These are phyloP conservation scores for Hucho hucho DNA, from an alignment of 2,113 vertebrate genomes.

Conservation along the genomic window DNA sequence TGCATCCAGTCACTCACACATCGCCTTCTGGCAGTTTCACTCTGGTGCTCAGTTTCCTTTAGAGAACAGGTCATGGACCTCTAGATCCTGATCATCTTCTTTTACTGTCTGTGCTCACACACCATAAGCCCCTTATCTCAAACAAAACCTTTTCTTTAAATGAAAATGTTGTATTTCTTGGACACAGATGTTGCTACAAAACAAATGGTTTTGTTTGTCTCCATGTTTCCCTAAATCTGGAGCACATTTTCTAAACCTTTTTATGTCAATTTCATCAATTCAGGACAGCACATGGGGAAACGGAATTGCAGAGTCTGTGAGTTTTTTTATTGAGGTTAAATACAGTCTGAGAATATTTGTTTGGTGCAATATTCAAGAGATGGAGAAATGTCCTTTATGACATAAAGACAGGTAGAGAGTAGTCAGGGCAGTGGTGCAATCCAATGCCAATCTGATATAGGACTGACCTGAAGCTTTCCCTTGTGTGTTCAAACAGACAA, in stretches of 20 bases:
- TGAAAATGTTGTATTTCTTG: background rate
- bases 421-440: no score
- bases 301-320: no score
- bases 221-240: background rate
- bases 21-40: background rate
- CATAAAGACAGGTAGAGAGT: no score
- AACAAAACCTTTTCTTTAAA: background rate
- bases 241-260: background rate
- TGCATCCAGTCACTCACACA: slow-evolving; percentile 3
- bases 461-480: no score
- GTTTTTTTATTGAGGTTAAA: no score
- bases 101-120: background rate
- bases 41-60: background rate
- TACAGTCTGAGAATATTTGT: no score
- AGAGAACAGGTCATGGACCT: background rate
- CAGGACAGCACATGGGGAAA: background rate
- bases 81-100: background rate
- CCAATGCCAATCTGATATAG: no score
- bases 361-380: no score
- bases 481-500: background rate
- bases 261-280: background rate
- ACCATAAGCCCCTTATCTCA: background rate
- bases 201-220: background rate
- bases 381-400: no score
- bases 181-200: background rate